Conservation (phyloP, 2,113 vertebrate species). For the Podilymbus podiceps region DNA sequence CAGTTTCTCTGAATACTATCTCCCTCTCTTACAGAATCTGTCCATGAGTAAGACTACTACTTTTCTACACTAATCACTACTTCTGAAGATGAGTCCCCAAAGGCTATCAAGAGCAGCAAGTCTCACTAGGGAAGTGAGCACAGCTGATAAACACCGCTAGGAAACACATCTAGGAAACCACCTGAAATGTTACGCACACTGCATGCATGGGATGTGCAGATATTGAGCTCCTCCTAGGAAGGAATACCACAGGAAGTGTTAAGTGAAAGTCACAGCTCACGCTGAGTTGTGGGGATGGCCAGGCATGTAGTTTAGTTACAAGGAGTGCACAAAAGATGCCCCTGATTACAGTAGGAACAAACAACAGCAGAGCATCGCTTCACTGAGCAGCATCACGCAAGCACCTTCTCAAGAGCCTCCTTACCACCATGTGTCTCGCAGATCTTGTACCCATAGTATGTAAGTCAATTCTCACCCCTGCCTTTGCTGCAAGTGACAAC, state of each 20-base stretch:
- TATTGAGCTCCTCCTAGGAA: not conserved
- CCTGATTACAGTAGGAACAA: not conserved
- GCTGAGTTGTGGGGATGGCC: not conserved
- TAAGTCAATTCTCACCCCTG: not conserved
- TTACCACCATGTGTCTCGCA: not conserved
- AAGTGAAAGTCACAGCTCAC: not conserved
- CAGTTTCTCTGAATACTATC: not conserved
- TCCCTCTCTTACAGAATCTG: not conserved
- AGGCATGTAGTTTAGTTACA: not conserved
- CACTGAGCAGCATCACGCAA: fast-evolving
- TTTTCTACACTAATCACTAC: not conserved
- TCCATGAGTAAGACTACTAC: not conserved
- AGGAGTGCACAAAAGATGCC: not conserved
- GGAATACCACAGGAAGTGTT: not conserved
- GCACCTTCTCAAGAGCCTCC: not conserved
- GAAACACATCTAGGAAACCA: not conserved
- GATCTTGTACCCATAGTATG: not conserved
- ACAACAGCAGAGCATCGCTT: not conserved
- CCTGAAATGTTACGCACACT: not conserved
- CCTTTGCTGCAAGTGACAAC: not conserved
- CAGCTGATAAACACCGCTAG: not conserved
- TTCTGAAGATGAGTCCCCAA: not conserved
- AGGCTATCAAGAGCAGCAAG: not conserved
- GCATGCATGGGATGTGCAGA: not conserved
- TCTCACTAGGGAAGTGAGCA: not conserved